A percentile compares a stretch with the other conserved stretches of the same genome.
Conservation (phyloP, 2,888 invertebrate genomes). For the Drosophila fungiperda region DNA sequence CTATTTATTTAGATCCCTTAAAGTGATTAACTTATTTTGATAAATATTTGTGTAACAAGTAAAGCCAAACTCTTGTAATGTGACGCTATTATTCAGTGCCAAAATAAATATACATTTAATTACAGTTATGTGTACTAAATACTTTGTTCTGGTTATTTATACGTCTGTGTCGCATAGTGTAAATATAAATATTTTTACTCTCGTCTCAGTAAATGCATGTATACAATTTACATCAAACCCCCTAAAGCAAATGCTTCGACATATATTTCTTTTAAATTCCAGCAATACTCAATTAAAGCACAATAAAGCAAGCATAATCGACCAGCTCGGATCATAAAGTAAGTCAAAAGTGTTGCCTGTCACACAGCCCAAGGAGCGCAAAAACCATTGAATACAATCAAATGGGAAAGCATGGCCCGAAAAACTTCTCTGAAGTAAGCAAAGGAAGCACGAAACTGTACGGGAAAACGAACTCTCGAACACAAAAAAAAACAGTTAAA, state of each 20-base stretch:
- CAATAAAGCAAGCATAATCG: conserved; percentile 63
- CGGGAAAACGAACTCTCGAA: conserved; percentile 28
- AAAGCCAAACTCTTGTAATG: conserved; percentile 12
- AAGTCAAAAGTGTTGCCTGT: conserved; percentile 65
- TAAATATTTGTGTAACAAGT: conserved; percentile 10
- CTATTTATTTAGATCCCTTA: conserved; percentile 3
- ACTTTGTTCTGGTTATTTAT: neutral
- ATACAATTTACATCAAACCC: neutral
- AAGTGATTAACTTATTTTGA: conserved; percentile 33
- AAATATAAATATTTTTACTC: conserved; percentile 7
- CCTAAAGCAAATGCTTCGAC: neutral
- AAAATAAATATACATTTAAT: conserved; percentile 27
- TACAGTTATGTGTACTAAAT: neutral
- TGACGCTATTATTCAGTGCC: conserved; percentile 15
- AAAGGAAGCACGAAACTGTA: conserved; percentile 63
- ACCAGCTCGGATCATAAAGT: conserved; percentile 61
- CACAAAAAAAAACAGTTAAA: conserved; percentile 1
- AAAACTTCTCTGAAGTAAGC: conserved; percentile 55
- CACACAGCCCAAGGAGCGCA: conserved; percentile 55
- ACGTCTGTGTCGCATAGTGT: neutral
- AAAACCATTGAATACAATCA: conserved; percentile 42
- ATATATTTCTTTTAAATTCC: conserved; percentile 6
- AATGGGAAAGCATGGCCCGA: conserved; percentile 70
- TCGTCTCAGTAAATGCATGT: neutral
- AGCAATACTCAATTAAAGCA: conserved; percentile 49